Evolutionary conservation across 2,888 invertebrate species (phyloP), one percentile per base, ranked within the genome.

Genomic region (Chrysina gloriosa): DNA sequence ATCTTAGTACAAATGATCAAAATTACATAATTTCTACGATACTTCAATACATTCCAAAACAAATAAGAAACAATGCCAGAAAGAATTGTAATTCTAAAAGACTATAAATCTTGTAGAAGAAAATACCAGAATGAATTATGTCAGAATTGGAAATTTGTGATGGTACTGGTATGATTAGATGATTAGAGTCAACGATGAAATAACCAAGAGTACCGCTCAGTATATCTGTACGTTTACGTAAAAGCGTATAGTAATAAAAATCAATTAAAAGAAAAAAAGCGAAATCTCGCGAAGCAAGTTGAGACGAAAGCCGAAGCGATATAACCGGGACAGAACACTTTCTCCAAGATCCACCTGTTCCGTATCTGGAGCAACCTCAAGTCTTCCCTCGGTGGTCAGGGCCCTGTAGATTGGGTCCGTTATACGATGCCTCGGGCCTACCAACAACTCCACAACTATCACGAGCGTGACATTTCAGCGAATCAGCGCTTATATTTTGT

Each of bases 321-420:
- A 58, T 42, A 58, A 58, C 58, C 58, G 42, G 58, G 58, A 58
- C 74, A 67, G 74, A 77, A 76, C 76, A 78, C 78, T 78, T 78
- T 78, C 78, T 78, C 78, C 73, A 68, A 61, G 75, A 77, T 76
- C 75, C 77, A 78, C 78, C 77, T 78, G 77, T 76, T 74, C 73
- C 73, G 75, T 75, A 78, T 78, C 75, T 77, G 75, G 78, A 78
- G 75, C 78, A 77, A 68, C 69, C 67, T 25, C 63, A 65, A 63
- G 67, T 65, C 69, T 68, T 64, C 71, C 71, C 68, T 71, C 70
- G 50, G 73, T 66, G 74, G 74, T 72, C 73, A 69, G 72, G 71
- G 71, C 74, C 73, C 70, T 71, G 63, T 66, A 63, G 52, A 64
- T 65, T 71, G 69, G 68, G 58, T 70, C 70, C 69, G 68, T 71